Base-by-base conservation (phyloP, 2,888 invertebrate species). In the Orthosia incerta region DNA sequence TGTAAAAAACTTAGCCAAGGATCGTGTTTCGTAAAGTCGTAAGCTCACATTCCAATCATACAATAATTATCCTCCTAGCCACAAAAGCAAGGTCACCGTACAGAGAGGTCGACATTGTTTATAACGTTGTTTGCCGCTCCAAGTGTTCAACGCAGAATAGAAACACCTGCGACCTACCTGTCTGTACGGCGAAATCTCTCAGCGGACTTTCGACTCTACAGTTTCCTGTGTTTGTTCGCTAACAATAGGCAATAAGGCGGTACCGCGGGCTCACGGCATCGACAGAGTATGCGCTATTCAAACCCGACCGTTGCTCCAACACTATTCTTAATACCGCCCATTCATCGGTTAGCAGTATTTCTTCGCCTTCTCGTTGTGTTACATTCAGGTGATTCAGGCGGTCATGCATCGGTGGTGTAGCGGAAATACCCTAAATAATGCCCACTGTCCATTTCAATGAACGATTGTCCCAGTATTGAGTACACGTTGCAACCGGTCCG, bases 121-220 rank as follows among this genome's bases (percentile, higher is more conserved):
- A 92, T 90, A 88, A 88, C 86, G 88, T 89, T 92, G 91, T 94
- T 93, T 93, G 92, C 90, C 87, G 87, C 88, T 86, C 87, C 83
- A 79, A 86, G 86, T 80, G 80, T 77, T 83, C 80, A 77, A 76
- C 80, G 89, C 82, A 83, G 85, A 89, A 91, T 89, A 89, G 89
- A 91, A 89, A 94, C 95, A 95, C 95, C 95, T 95, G 95, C 95
- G 92, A 93, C 94, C 94, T 95, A 95, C 95, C 96, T 95, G 95
- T 91, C 88, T 79, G 89, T 92, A 93, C 92, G 87, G 93, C 93
- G 93, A 95, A 95, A 93, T 93, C 92, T 94, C 88, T 91, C 93
- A 90, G 93, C 93, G 91, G 93, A 93, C 94, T 95, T 94, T 94
- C 94, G 92, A 95, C 93, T 95, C 93, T 93, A 94, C 94, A 93